Base-by-base conservation (phyloP, 2,113 vertebrate genomes). In the Naja naja region DNA sequence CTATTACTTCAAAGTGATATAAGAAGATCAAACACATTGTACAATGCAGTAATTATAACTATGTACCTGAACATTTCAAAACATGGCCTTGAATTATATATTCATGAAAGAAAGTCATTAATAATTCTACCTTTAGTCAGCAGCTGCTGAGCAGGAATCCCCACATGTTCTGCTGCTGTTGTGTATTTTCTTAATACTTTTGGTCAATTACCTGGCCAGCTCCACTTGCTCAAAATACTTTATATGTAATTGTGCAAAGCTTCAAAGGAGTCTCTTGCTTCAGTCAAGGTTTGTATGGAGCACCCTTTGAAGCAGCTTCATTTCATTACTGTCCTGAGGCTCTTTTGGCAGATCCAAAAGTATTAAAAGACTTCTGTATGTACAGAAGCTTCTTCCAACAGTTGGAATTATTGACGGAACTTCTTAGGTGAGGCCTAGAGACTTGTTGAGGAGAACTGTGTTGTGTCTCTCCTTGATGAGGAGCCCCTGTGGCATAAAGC, bases 1-100 rank as follows among this genome's bases (percentile, higher is more conserved):
- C 8, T 53, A 89, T 3, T 49, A 91, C 85, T 91, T 85, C n/a
- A 89, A 96, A 96, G 92, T 1, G 25, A 9, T 8, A 9, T 43
- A 85, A 92, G 45, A 95, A 60, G 90, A 95, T 94, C 18, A 93
- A 60, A 89, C 64, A 90, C 93, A 85, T 49, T 88, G 1, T 5
- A 23, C 25, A 89, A 5, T 30, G 86, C 43, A 23, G 88, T 94
- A 60, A 93, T 58, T 87, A 18, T 6, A 1, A 89, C n/a, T 8
- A 27, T 89, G 45, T n/a, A 92, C 20, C 58, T 64, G 89, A 53
- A 10, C 60, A 93, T 43, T 30, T 92, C 60, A 92, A 58, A 94
- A 58, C 58, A 5, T 47, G 91, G 90, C 20, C 1, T 25, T 93
- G 1, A 56, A 54, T 93, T 94, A 93, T 49, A 22, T 69, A 52